Percentiles rank a stretch among this genome's conserved stretches.
Conservation (phyloP, 2,113 vertebrate genomes). For the Phaethon lepturus region DNA sequence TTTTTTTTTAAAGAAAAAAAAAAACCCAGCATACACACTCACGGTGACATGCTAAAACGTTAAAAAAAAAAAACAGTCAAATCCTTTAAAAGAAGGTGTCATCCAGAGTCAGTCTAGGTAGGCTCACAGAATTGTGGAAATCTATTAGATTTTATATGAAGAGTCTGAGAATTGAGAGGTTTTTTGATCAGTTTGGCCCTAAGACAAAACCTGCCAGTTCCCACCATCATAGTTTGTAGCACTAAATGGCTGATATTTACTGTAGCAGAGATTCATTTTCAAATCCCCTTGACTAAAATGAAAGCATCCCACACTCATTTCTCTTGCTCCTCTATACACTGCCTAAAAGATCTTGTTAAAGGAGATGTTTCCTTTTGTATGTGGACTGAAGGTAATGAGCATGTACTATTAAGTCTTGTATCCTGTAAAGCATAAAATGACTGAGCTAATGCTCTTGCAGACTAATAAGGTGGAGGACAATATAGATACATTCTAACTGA, state of each 20-base stretch:
- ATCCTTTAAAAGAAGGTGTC: not conserved
- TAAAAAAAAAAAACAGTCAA: not conserved
- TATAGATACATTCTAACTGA: not conserved
- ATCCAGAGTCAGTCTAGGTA: not conserved
- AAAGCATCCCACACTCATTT: not conserved
- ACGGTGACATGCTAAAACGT: not conserved
- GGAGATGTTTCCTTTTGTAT: not conserved
- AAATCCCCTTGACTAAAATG: not conserved
- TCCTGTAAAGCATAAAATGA: not conserved
- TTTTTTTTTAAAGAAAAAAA: not conserved
- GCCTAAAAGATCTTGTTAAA: not conserved
- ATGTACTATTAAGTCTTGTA: not conserved
- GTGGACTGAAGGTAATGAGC: not conserved
- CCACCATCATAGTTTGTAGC: not conserved
- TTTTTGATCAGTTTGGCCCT: not conserved
- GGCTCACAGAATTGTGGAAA: not conserved
- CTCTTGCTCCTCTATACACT: not conserved
- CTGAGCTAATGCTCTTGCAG: not conserved
- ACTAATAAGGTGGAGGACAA: not conserved
- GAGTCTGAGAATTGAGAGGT: not conserved
- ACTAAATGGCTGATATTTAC: not conserved
- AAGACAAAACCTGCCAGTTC: not conserved
- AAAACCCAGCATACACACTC: not conserved
- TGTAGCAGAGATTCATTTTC: not conserved
- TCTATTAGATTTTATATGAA: not conserved